A percentile compares a stretch with the other conserved stretches of the same genome.
These are phyloP conservation scores for Brachymystax lenok DNA, from an alignment of 2,797 vertebrate genomes.

Conservation along the genomic window DNA sequence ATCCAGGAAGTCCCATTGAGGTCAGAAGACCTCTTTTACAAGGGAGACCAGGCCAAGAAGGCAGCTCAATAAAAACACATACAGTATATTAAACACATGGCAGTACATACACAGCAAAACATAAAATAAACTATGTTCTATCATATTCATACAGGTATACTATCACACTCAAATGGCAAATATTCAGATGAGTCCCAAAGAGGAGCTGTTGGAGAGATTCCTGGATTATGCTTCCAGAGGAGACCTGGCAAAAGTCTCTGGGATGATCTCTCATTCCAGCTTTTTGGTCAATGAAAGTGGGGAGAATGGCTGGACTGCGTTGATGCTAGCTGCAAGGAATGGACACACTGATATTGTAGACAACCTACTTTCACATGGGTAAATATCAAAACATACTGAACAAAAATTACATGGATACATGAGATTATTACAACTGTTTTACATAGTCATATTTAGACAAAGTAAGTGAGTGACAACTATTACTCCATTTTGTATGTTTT, in stretches of 20 bases:
- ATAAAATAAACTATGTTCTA: too few relatives aligned
- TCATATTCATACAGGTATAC: neutral
- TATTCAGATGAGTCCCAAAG: constrained; percentile 60
- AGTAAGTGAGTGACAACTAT: too few relatives aligned
- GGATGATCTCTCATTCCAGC: constrained; percentile 67
- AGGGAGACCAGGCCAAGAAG: too few relatives aligned
- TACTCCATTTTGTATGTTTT: too few relatives aligned
- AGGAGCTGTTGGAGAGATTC: constrained; percentile 77
- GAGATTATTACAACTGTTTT: neutral
- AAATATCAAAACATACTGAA: constrained; percentile 41
- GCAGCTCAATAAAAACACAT: too few relatives aligned
- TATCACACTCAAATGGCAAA: constrained; percentile 63
- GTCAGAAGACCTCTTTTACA: too few relatives aligned
- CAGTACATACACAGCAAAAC: too few relatives aligned
- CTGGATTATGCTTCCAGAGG: constrained; percentile 81
- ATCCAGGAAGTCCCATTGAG: too few relatives aligned
- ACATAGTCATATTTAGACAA: too few relatives aligned
- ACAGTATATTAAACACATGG: too few relatives aligned
- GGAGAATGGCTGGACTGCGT: constrained; percentile 86
- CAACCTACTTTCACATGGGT: constrained; percentile 85
- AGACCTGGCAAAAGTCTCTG: constrained; percentile 70
- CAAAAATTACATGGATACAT: neutral
- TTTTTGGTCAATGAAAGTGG: constrained; percentile 78
- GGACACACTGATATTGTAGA: constrained; percentile 78
- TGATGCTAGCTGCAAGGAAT: constrained; percentile 90